These are phyloP conservation scores for Litoditis marina DNA, from an alignment of 2,888 invertebrate genomes.

Conservation along the genomic window DNA sequence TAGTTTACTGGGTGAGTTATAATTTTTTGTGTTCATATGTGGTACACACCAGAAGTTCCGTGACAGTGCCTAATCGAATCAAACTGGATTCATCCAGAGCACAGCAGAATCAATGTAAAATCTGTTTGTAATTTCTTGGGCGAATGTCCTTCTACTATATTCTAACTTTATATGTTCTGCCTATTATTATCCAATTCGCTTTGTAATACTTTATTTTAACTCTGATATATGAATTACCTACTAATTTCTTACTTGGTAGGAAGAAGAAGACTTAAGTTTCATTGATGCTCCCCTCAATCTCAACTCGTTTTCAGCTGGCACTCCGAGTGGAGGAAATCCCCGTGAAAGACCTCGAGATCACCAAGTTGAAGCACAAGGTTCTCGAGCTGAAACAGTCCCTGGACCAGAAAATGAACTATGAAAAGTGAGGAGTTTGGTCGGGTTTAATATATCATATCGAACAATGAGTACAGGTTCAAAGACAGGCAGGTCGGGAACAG, in stretches of 20 bases:
- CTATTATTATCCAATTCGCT: neutral
- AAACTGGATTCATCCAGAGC: no score
- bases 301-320: constrained; percentile 25
- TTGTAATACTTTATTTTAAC: neutral
- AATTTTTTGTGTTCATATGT: neutral
- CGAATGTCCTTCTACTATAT: no score
- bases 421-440: constrained; percentile 65
- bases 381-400: constrained; percentile 80
- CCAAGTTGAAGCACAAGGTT: constrained; percentile 76
- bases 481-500: no score
- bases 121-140: no score
- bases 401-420: constrained; percentile 72
- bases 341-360: constrained; percentile 65
- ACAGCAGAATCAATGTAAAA: no score
- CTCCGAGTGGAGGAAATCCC: constrained; percentile 51
- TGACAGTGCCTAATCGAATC: no score
- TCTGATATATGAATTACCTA: neutral
- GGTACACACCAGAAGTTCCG: neutral
- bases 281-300: no score
- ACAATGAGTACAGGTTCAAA: no score
- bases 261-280: no score
- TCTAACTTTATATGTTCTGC: neutral
- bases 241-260: no score
- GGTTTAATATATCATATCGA: no score
- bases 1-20: no score